Percentiles rank a stretch among this genome's conserved stretches.
Evolutionary conservation across 1,140 invertebrate species (phyloP).

Genomic region (Agrypnia vestita): DNA sequence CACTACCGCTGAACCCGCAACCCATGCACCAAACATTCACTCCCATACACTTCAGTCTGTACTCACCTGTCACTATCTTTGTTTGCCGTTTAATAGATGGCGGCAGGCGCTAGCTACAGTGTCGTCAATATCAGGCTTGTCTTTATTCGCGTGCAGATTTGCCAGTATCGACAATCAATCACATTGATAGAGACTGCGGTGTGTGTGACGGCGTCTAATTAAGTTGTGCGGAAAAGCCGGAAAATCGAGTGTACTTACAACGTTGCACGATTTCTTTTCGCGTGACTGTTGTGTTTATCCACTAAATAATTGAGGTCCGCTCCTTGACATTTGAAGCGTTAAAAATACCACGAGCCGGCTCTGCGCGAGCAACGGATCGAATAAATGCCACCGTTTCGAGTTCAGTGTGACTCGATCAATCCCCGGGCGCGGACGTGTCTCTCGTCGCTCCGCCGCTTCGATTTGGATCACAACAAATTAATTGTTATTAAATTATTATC

Average conservation of each 20-base stretch:
- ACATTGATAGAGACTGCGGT: neutral
- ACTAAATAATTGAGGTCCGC: neutral
- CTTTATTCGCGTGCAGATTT: too few relatives aligned
- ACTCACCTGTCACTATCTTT: too few relatives aligned
- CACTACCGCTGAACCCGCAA: too few relatives aligned
- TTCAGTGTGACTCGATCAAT: constrained; percentile 20
- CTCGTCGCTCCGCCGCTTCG: neutral
- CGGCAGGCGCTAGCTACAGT: too few relatives aligned
- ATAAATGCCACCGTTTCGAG: constrained; percentile 25
- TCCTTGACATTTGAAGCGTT: neutral
- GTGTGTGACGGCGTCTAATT: neutral
- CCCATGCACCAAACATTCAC: too few relatives aligned
- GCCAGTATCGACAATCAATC: neutral
- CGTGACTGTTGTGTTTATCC: neutral
- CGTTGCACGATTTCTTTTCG: neutral
- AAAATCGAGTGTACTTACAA: neutral
- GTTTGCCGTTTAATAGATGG: too few relatives aligned
- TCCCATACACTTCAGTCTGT: too few relatives aligned
- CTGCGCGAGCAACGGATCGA: constrained; percentile 14
- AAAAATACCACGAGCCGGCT: constrained; percentile 2
- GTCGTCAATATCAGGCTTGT: too few relatives aligned
- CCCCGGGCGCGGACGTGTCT: constrained; percentile 8
- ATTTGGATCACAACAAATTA: constrained; percentile 8
- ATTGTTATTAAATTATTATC: constrained; percentile 32
- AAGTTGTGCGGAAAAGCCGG: neutral